phyloP scores from a whole-genome alignment of 2,113 vertebrate genomes.

The Prionailurus bengalensis region DNA sequence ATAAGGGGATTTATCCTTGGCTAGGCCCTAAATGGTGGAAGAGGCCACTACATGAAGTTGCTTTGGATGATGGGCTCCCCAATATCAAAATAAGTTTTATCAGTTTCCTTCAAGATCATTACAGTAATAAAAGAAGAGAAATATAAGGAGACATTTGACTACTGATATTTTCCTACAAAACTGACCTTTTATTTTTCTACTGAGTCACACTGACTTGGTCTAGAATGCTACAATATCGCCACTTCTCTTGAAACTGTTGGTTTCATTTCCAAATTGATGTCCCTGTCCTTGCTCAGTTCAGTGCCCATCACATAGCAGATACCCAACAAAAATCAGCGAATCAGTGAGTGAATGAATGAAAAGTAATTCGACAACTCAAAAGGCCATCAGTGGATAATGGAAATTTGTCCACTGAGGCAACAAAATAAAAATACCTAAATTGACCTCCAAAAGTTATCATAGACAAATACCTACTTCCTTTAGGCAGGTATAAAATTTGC shows the following conservation, averaged over 20 bases:
- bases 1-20: not conserved
- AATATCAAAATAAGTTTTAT: not conserved
- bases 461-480: not conserved
- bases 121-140: not conserved
- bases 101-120: not conserved
- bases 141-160: not conserved
- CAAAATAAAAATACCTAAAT: not conserved
- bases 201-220: not conserved
- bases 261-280: constrained; percentile 2
- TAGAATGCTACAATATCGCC: not conserved
- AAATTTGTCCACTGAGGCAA: not conserved
- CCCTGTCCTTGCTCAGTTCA: not conserved
- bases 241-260: not conserved
- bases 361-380: not conserved
- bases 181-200: constrained; percentile 6
- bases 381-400: not conserved
- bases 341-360: not conserved
- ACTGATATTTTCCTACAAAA: not conserved
- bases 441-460: not conserved
- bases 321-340: not conserved
- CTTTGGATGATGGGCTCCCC: not conserved
- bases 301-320: not conserved
- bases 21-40: not conserved
- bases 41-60: not conserved
- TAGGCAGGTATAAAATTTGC: not conserved